Evolutionary conservation across 2,797 vertebrate species (phyloP).

Genomic region (Notoglanidium macrostoma): DNA sequence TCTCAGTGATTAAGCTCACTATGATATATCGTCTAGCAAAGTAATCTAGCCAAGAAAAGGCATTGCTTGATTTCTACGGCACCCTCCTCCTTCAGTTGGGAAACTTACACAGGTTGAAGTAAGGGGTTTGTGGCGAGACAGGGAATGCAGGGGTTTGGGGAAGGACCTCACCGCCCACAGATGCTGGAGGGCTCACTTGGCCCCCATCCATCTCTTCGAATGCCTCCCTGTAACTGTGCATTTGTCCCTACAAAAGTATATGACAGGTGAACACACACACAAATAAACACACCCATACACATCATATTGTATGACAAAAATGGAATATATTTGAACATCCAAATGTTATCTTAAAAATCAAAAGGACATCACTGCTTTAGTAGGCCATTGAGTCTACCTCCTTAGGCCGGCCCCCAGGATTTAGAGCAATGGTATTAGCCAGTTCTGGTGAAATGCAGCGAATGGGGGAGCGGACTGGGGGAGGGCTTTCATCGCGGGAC

Average conservation of each 20-base stretch:
- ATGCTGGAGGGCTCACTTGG: slow-evolving; percentile 75
- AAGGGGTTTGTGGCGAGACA: slow-evolving; percentile 82
- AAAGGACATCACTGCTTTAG: not conserved
- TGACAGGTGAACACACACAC: slow-evolving; percentile 27
- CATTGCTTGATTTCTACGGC: slow-evolving; percentile 66
- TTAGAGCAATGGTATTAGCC: slow-evolving; percentile 90
- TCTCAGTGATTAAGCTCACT: not conserved
- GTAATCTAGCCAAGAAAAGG: not conserved
- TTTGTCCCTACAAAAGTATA: slow-evolving; percentile 81
- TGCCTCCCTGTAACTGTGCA: slow-evolving; percentile 98
- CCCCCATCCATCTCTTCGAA: slow-evolving; percentile 92
- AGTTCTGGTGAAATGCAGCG: slow-evolving; percentile 93
- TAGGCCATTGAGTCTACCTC: slow-evolving; percentile 79
- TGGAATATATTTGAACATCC: not conserved
- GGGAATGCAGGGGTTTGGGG: slow-evolving; percentile 84
- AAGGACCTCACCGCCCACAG: slow-evolving; percentile 88
- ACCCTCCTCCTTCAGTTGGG: slow-evolving; percentile 69
- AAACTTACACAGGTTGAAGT: slow-evolving; percentile 84
- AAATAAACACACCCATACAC: slow-evolving; percentile 18
- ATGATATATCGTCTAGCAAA: not conserved
- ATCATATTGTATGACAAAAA: not conserved
- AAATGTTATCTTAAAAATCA: not conserved
- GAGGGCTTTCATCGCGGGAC: slow-evolving; percentile 76
- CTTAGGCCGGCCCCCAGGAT: slow-evolving; percentile 94
- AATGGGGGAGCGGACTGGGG: slow-evolving; percentile 83